Evolutionary conservation across 2,888 invertebrate species (phyloP).

Genomic region (Melikaiella ostensackeni): DNA sequence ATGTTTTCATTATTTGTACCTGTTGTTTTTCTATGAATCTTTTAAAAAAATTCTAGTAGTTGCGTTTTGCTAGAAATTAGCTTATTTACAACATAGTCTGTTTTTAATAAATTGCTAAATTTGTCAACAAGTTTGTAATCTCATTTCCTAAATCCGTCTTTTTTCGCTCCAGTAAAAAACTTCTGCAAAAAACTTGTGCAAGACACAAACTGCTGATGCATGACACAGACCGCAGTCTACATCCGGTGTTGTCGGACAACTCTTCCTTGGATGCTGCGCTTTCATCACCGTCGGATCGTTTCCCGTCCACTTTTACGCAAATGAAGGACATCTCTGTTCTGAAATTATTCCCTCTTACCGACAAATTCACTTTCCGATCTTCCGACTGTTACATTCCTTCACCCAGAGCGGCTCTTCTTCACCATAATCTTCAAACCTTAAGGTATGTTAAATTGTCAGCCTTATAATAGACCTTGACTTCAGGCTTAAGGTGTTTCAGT

Average conservation of each 20-base stretch:
- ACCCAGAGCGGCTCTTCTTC: conserved; percentile 28
- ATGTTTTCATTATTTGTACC: no score
- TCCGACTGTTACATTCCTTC: conserved; percentile 38
- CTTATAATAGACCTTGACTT: conserved; percentile 19
- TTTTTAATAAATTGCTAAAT: background rate
- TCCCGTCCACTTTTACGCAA: conserved; percentile 58
- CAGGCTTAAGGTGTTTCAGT: conserved; percentile 6
- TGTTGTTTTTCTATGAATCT: no score
- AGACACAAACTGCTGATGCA: conserved; percentile 69
- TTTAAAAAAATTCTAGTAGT: no score
- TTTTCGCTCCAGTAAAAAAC: background rate
- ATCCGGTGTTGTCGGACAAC: conserved; percentile 70
- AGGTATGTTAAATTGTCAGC: conserved; percentile 36
- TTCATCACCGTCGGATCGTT: conserved; percentile 57
- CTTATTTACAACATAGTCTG: background rate
- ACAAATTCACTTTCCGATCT: conserved; percentile 53
- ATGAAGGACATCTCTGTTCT: conserved; percentile 47
- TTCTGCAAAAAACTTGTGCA: no score
- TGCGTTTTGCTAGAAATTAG: no score
- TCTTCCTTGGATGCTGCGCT: conserved; percentile 59
- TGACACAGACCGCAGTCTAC: conserved; percentile 77
- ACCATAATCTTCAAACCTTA: conserved; percentile 35
- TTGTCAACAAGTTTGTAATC: conserved; percentile 29
- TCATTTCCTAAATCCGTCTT: background rate
- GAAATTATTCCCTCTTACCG: conserved; percentile 47